These are phyloP conservation scores for Hydropsyche betteni DNA, from an alignment of 2,888 invertebrate species.

Conservation along the genomic window DNA sequence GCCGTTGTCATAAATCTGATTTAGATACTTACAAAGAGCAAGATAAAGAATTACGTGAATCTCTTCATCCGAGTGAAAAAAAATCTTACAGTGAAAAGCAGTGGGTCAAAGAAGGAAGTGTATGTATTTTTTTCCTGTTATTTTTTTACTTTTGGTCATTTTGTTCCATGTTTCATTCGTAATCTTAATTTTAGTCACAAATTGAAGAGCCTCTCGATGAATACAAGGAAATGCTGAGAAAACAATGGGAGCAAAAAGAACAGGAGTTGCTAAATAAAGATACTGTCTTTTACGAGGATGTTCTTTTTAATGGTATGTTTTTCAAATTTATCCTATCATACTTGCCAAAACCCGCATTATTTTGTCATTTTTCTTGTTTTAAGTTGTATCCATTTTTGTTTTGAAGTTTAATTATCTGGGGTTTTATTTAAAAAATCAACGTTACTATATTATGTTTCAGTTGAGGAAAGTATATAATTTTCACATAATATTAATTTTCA, in stretches of 20 bases:
- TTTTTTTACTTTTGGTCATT: conserved; percentile 5
- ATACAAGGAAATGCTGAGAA: conserved; percentile 75
- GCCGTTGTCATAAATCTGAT: conserved; percentile 84
- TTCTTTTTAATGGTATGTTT: conserved; percentile 81
- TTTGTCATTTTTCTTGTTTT: too few relatives aligned
- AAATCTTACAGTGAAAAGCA: conserved; percentile 53
- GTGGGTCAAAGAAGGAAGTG: conserved; percentile 49
- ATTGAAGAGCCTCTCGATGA: conserved; percentile 61
- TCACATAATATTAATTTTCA: too few relatives aligned
- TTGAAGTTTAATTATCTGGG: too few relatives aligned
- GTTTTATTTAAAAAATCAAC: too few relatives aligned
- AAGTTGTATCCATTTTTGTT: too few relatives aligned
- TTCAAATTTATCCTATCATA: not conserved
- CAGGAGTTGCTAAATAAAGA: conserved; percentile 74
- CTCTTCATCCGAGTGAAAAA: conserved; percentile 50
- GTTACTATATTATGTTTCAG: too few relatives aligned
- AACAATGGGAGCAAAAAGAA: conserved; percentile 90
- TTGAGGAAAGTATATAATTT: too few relatives aligned
- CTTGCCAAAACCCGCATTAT: too few relatives aligned
- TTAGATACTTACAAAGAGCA: conserved; percentile 72
- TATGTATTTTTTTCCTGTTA: conserved; percentile 26
- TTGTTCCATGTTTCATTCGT: not conserved
- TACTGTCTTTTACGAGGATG: conserved; percentile 90
- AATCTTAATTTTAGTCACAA: not conserved
- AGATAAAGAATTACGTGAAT: conserved; percentile 63